These are phyloP conservation scores for Megathymus violae DNA, from an alignment of 1,140 invertebrate species.

Conservation along the genomic window DNA sequence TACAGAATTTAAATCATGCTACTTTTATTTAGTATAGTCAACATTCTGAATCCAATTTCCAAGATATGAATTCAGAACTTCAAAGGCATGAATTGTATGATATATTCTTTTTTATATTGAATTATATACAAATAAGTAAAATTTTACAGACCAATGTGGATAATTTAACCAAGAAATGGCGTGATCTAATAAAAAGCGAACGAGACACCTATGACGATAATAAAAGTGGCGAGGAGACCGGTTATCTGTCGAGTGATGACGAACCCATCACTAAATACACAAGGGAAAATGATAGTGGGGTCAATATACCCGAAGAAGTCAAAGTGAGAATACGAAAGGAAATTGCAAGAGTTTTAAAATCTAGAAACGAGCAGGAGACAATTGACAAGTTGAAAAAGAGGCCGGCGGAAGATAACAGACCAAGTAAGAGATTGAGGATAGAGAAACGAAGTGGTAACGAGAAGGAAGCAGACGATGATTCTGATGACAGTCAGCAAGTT, in stretches of 20 bases:
- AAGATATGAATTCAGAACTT: too few species aligned
- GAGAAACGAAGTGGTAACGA: constrained; percentile 6
- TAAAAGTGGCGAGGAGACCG: constrained; percentile 27
- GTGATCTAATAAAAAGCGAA: constrained; percentile 39
- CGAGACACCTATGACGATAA: constrained; percentile 17
- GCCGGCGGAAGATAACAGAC: neutral
- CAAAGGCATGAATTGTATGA: too few species aligned
- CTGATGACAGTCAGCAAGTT: constrained; percentile 20
- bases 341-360: constrained; percentile 51
- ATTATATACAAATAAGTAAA: too few species aligned
- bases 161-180: constrained; percentile 48
- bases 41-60: too few species aligned
- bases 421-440: constrained; percentile 27
- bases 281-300: constrained; percentile 54
- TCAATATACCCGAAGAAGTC: constrained; percentile 63
- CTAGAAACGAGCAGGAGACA: constrained; percentile 33
- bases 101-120: too few species aligned
- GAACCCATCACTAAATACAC: constrained; percentile 73
- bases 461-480: constrained; percentile 8
- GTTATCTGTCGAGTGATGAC: constrained; percentile 59
- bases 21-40: too few species aligned
- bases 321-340: constrained; percentile 62
- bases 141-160: constrained; percentile 51
- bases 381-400: constrained; percentile 37
- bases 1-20: too few species aligned